Conservation (phyloP, 2,113 vertebrate genomes). For the Pollachius pollachius region DNA sequence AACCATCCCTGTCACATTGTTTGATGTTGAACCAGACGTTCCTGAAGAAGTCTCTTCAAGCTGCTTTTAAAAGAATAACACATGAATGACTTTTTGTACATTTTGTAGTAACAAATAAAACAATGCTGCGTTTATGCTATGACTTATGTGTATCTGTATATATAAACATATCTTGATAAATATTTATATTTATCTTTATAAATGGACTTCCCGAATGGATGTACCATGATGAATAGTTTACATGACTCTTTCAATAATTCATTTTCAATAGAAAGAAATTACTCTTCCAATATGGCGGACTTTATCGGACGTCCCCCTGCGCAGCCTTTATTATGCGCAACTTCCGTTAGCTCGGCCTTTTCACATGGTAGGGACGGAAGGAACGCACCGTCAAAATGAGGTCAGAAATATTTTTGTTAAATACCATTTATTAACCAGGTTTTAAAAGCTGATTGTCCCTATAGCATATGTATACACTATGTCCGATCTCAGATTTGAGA, state of each 20-base stretch:
- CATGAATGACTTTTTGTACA: slow-evolving; percentile 17
- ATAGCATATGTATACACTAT: rapidly evolving
- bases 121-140: too few relatives aligned
- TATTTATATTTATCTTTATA: too few relatives aligned
- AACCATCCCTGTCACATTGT: slow-evolving; percentile 68
- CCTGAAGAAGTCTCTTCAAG: slow-evolving; percentile 85
- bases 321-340: slow-evolving; percentile 54
- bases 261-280: too few relatives aligned
- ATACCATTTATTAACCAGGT: rapidly evolving
- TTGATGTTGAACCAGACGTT: slow-evolving; percentile 74
- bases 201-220: too few relatives aligned
- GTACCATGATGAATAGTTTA: too few relatives aligned
- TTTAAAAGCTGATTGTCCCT: rapidly evolving
- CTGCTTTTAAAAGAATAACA: slow-evolving; percentile 74
- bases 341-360: slow-evolving; percentile 55
- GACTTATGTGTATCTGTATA: too few relatives aligned
- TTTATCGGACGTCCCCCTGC: neutral
- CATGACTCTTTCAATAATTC: slow-evolving; percentile 25
- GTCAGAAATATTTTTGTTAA: neutral
- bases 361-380: slow-evolving; percentile 30
- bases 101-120: neutral
- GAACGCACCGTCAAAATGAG: slow-evolving; percentile 43
- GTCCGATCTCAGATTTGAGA: too few relatives aligned
- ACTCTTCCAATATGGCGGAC: slow-evolving; percentile 39
- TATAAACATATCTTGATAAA: too few relatives aligned